phyloP scores from a whole-genome alignment of 2,888 invertebrate species.

The Trichogramma dendrolimi region DNA sequence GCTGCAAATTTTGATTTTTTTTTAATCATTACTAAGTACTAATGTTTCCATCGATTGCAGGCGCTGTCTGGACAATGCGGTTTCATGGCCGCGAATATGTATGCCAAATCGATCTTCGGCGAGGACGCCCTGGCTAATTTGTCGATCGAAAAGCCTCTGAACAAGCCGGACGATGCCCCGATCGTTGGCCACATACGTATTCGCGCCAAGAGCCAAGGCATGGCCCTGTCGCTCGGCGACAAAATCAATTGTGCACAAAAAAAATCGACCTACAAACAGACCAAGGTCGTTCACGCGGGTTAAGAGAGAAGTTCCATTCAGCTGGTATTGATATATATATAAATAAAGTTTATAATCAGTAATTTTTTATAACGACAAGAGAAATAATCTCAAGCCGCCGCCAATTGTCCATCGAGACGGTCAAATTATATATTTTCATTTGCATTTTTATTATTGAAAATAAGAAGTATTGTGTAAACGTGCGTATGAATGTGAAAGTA shows the following conservation, averaged over 20 bases:
- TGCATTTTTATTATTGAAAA: no score
- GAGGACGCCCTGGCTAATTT: conserved; percentile 99
- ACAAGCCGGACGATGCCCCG: conserved; percentile 73
- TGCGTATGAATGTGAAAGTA: no score
- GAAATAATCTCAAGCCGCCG: no score
- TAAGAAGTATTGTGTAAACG: no score
- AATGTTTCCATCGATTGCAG: conserved; percentile 47
- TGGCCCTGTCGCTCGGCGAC: conserved; percentile 97
- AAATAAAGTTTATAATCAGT: no score
- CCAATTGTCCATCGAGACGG: no score
- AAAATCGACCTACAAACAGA: conserved; percentile 44
- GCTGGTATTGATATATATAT: no score
- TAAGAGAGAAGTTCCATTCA: conserved; percentile 26
- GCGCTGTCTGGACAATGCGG: conserved; percentile 96
- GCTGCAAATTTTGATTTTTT: background rate
- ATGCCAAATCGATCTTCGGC: conserved; percentile 95
- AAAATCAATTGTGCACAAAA: conserved; percentile 95
- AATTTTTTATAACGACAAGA: no score
- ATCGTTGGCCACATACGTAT: conserved; percentile 97
- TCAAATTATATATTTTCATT: no score
- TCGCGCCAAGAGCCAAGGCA: conserved; percentile 98
- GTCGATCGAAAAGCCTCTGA: conserved; percentile 92
- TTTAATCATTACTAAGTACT: conserved; percentile 10
- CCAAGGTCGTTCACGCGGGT: conserved; percentile 48
- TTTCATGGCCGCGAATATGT: conserved; percentile 99